Base-by-base conservation (phyloP, 1,140 invertebrate genomes). In the Heterodera schachtii region DNA sequence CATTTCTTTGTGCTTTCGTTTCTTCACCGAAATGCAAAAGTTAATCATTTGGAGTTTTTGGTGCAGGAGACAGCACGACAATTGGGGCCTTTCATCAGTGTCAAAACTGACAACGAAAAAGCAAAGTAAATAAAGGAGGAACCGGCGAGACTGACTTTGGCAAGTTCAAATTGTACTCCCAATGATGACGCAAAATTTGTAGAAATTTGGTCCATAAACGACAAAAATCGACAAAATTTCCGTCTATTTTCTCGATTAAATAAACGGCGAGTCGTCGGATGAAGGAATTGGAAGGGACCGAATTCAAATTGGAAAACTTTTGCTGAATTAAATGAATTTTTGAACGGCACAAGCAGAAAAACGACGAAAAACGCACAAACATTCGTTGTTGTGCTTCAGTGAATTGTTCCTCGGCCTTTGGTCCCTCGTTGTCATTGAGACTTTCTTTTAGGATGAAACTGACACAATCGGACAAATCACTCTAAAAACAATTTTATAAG, bases 21-120 rank as follows among this genome's bases (percentile, higher is more conserved):
- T 92, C 83, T 92, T 93, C 80, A 94, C 93, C 78, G 94, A 93
- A 83, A 98, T 96, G 90, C 97, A 99, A 90, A 95, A 96, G 90
- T 98, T 98, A 9, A 99, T 91, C 93, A 98, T 95, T 93, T 98
- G 93, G 64, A 98, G 91, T 89, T 98, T 98, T 91, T 98, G 96
- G 91, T 98, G 94, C 0, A 98, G 91, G n/a, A 98, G 91, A 90
- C 95, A 96, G 8, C 94, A 94, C 77, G 94, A 93, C 52, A 94
- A 93, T 90, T 97, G 94, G 5, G 89, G 89, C 43, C 74, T 44
- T 43, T 87, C 85, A 44, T 86, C 78, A 9, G 31, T 19, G 11
- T 52, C 75, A 52, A 85, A 76, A n/a, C 84, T 85, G 67, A 81
- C 82, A 49, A 9, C 46, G 16, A 79, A n/a, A 81, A 78, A 81